Evolutionary conservation across 2,797 vertebrate species (phyloP).

Genomic region (Antrozous pallidus): DNA sequence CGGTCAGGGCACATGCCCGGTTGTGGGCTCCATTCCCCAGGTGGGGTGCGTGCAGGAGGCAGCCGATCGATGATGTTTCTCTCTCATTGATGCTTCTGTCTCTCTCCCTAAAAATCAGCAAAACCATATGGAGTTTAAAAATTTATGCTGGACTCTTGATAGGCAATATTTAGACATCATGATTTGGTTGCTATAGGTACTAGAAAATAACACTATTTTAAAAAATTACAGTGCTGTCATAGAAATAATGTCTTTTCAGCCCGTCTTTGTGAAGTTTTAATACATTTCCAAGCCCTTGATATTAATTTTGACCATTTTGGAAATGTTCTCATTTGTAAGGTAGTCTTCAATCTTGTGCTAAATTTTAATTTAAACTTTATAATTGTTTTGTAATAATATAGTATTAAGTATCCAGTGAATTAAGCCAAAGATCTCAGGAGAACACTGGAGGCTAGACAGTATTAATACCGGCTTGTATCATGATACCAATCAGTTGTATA

Average conservation of each 20-base stretch:
- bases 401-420: conserved; percentile 21
- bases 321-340: conserved; percentile 17
- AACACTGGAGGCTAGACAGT: neutral
- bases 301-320: conserved; percentile 7
- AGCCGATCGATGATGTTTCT: too few species aligned
- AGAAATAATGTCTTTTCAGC: neutral
- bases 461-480: neutral
- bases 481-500: neutral
- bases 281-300: neutral
- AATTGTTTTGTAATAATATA: neutral
- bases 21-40: too few species aligned
- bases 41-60: too few species aligned
- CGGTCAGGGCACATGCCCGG: too few species aligned
- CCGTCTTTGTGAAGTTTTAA: conserved; percentile 21
- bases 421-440: neutral
- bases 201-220: neutral
- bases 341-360: neutral
- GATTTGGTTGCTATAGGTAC: neutral
- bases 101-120: too few species aligned
- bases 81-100: too few species aligned
- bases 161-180: neutral
- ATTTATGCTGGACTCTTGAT: neutral
- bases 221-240: neutral
- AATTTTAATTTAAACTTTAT: neutral
- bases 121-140: neutral